Evolutionary conservation across 2,797 vertebrate species (phyloP), one percentile per base, ranked within the genome.

Genomic region (Eospalax fontanierii): DNA sequence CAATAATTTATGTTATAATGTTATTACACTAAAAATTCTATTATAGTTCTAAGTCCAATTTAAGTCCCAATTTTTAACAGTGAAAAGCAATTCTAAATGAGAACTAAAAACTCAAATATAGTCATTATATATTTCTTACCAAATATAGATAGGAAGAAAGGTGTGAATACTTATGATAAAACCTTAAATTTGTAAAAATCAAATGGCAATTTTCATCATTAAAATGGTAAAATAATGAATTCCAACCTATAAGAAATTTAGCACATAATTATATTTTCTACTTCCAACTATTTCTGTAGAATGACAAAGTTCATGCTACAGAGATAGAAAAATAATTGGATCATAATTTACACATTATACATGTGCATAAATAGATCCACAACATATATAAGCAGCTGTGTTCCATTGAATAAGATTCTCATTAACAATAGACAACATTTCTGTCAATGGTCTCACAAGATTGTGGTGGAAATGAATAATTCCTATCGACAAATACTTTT

Each of bases 21-120:
- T 6, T 88, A 92, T 59, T 84, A 94, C 71, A 40, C 54, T 57
- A 57, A 95, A 89, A 78, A 83, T 68, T 91, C 43, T 90, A 18
- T 61, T 89, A 5, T 70, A 65, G 30, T 90, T 87, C 38, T 90
- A 88, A 59, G 6, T 40, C 63, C 22, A 85, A 85, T 85, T 19
- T 75, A 86, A 94, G 30, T 87, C 22, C 33, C 26, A 66, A 33
- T 43, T 88, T 86, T 95, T 28, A 76, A 76, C 43, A 78, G n/a
- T 84, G n/a, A 95, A 94, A 73, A 92, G 14, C 18, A 93, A 78
- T 91, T 63, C n/a, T 80, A 59, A 87, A 68, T 94, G 33, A 73
- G 28, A 94, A 73, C 33, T 87, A 81, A 78, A 95, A 78, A 87
- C 46, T 90, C 54, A 93, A 90, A 90, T 86, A 28, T 40, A 59